phyloP scores from a whole-genome alignment of 2,113 vertebrate species.

The Festucalex cinctus region DNA sequence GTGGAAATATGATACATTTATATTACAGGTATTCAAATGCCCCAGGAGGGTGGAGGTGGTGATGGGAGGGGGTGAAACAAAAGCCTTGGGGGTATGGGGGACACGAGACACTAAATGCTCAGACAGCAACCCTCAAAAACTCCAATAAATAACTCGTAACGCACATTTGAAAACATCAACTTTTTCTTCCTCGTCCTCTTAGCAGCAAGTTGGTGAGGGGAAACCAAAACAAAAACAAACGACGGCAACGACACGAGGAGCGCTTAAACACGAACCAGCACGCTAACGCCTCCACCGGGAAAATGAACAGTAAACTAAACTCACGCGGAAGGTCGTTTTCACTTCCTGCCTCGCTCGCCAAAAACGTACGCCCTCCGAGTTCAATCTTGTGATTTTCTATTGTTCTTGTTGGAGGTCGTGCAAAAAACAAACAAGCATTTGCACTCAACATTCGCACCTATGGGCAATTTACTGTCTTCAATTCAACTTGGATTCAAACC shows the following conservation, averaged over 20 bases:
- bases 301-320: background rate
- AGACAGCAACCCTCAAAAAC: constrained; percentile 20
- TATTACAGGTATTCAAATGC: constrained; percentile 79
- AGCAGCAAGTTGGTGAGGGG: constrained; percentile 2
- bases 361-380: background rate
- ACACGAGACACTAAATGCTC: constrained; percentile 66
- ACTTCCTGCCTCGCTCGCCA: background rate
- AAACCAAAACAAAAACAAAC: background rate
- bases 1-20: constrained; percentile 82
- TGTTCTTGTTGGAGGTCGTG: too few species aligned
- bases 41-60: constrained; percentile 23
- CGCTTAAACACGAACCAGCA: background rate
- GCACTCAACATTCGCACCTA: too few species aligned
- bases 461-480: too few species aligned
- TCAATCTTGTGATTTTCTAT: too few species aligned
- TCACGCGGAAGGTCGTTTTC: background rate
- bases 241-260: background rate
- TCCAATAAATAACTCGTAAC: constrained; percentile 7
- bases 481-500: too few species aligned
- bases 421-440: too few species aligned
- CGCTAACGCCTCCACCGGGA: too few species aligned
- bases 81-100: constrained; percentile 40
- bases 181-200: background rate
- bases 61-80: constrained; percentile 43
- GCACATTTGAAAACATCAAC: background rate